These are phyloP conservation scores for Drosophila yooni DNA, from an alignment of 2,888 invertebrate genomes.

Conservation along the genomic window DNA sequence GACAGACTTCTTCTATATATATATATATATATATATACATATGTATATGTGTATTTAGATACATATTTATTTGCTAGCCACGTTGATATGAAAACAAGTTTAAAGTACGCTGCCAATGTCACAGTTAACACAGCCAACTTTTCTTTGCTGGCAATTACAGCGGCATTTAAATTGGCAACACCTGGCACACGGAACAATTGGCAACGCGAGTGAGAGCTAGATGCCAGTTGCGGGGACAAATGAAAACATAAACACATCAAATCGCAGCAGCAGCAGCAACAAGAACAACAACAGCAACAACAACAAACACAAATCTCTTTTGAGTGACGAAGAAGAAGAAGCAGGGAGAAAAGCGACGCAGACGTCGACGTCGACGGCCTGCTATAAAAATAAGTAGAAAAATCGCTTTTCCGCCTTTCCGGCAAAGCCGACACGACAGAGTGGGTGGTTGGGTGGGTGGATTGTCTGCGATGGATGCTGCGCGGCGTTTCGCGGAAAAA, in stretches of 20 bases:
- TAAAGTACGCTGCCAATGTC: slow-evolving; percentile 32
- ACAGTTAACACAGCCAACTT: slow-evolving; percentile 29
- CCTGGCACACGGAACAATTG: slow-evolving; percentile 63
- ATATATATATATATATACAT: not conserved
- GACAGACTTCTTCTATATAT: not conserved
- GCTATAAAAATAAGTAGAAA: slow-evolving; percentile 71
- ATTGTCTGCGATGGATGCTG: slow-evolving; percentile 59
- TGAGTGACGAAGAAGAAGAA: slow-evolving; percentile 39
- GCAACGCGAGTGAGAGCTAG: slow-evolving; percentile 40
- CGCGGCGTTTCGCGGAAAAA: slow-evolving; percentile 75
- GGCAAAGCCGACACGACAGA: slow-evolving; percentile 26
- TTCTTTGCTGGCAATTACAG: slow-evolving; percentile 56
- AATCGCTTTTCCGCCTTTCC: slow-evolving; percentile 77
- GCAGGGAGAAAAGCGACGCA: slow-evolving; percentile 3
- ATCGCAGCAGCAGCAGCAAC: slow-evolving; percentile 59
- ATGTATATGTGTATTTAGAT: not conserved
- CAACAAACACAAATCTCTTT: slow-evolving; percentile 68
- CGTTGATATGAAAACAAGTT: slow-evolving; percentile 63
- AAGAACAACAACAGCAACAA: slow-evolving; percentile 51
- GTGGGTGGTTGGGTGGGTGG: slow-evolving; percentile 12
- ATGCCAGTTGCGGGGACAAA: slow-evolving; percentile 36
- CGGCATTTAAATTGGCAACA: slow-evolving; percentile 75
- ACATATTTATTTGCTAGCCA: slow-evolving; percentile 19
- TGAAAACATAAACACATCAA: slow-evolving; percentile 75
- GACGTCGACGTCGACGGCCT: slow-evolving; percentile 11